Base-by-base conservation (phyloP, 2,797 vertebrate species). In the Nannoperca australis region DNA sequence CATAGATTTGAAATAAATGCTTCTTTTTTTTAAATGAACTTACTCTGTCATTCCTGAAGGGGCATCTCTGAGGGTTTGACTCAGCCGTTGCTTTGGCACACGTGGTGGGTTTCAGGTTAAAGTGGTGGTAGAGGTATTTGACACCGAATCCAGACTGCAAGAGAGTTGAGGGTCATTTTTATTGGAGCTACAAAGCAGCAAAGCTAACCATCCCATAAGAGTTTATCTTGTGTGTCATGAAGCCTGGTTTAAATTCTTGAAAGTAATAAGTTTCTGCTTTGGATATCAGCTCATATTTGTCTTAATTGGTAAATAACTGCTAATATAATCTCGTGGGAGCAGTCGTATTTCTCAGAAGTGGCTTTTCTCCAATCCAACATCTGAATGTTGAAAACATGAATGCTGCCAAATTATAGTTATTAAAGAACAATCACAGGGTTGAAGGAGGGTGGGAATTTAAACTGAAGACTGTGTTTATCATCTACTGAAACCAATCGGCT, bases 11-110 rank as follows among this genome's bases (percentile, higher is more conserved):
- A 50, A n/a, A 63, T 4, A 0, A 45, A 18, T 0, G 1, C 3
- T 18, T 60, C 58, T 20, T 8, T 38, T 30, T 27, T 34, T 17
- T 4, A 60, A 2, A 3, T 63, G 7, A 2, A 63, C 94, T 93
- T 78, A 95, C 95, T 69, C 93, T 78, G 86, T 96, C 89, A 1
- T 91, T 92, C 80, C 93, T 94, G 91, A 92, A 94, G 40, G 81
- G 74, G 44, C 95, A 96, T 0, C 18, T 78, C 55, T 70, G 77
- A 5, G 76, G 11, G 50, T 30, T n/a, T 0, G 68, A 15, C 0
- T 68, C 49, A 0, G 8, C 3, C 0, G 84, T 87, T 66, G 85
- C 90, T 90, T 88, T 95, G 53, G 82, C 0, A 71, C 95, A 96
- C 1, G 0, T 84, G 66, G 95, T 95, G 44, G 95, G 82, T 76